Evolutionary conservation across 2,113 vertebrate species (phyloP), one percentile per base, ranked within the genome.

Genomic region (Petromus typicus): DNA sequence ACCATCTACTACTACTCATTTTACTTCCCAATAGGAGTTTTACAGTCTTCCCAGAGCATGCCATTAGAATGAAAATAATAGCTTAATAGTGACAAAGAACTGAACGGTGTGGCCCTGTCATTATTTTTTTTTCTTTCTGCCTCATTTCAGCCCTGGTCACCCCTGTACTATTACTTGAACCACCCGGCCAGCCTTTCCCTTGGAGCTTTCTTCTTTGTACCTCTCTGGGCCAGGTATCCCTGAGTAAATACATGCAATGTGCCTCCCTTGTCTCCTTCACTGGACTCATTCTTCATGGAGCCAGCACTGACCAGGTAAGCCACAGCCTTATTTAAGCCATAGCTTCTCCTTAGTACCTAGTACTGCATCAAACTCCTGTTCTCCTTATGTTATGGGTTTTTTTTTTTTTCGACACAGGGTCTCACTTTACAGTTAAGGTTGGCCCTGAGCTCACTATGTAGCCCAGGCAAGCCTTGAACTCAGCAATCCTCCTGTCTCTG

Each of bases 1-100:
- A 85, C 54, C 32, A 92, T 69, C 10, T 22, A 56, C 78, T 89
- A 64, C 30, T 88, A 78, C 54, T 79, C 76, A 95, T 84, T 91
- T 95, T 23, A 84, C 23, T 94, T 67, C 11, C 37, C 48, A 3
- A 25, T 89, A 45, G 84, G 63, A 10, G 86, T 84, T 92, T 81
- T 75, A 40, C n/a, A 30, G 17, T 91, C 12, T 40, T 91, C 76
- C 37, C 43, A 11, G 63, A 32, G 13, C 22, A 86, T 78, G 43
- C 34, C 16, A 23, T 89, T 56, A 89, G 67, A 91, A 79, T 84
- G 51, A 91, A 97, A 75, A 11, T 45, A 75, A 48, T 82, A 25
- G 5, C 5, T 67, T 90, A 43, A 57, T 23, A 61, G 37, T 86
- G 89, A 43, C 37, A 59, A 75, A 90, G 48, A 48, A 22, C 45